phyloP scores from a whole-genome alignment of 2,888 invertebrate species.

The Alitta virens region DNA sequence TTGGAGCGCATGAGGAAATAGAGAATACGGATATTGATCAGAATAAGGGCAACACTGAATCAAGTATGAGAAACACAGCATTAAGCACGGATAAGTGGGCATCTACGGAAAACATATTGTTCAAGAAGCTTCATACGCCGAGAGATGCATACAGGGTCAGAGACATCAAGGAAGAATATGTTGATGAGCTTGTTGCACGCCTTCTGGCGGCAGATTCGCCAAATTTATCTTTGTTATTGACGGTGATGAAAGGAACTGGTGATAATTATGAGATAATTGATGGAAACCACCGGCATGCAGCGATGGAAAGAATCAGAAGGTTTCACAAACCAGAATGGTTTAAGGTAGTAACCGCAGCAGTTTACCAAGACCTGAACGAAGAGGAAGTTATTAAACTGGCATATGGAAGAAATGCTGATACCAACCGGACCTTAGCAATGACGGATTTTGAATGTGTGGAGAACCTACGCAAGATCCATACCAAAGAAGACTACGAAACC shows the following conservation, averaged over 20 bases:
- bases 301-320: not conserved
- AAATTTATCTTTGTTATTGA: not conserved
- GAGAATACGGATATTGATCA: no score
- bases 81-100: no score
- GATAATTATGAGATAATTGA: not conserved
- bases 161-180: not conserved
- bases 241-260: not conserved
- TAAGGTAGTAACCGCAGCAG: not conserved
- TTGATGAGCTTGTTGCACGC: not conserved
- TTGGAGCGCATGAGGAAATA: no score
- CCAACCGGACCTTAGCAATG: not conserved
- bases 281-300: not conserved
- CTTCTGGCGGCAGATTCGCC: not conserved
- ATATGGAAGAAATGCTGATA: not conserved
- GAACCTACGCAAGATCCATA: not conserved
- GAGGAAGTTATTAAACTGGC: not conserved
- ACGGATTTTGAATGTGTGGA: not conserved
- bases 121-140: not conserved
- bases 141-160: not conserved
- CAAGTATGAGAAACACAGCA: no score
- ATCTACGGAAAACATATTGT: no score
- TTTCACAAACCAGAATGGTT: not conserved
- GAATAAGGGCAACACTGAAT: no score
- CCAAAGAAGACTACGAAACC: not conserved
- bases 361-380: not conserved